phyloP scores from a whole-genome alignment of 2,113 vertebrate genomes.

The Cheirogaleus medius region DNA sequence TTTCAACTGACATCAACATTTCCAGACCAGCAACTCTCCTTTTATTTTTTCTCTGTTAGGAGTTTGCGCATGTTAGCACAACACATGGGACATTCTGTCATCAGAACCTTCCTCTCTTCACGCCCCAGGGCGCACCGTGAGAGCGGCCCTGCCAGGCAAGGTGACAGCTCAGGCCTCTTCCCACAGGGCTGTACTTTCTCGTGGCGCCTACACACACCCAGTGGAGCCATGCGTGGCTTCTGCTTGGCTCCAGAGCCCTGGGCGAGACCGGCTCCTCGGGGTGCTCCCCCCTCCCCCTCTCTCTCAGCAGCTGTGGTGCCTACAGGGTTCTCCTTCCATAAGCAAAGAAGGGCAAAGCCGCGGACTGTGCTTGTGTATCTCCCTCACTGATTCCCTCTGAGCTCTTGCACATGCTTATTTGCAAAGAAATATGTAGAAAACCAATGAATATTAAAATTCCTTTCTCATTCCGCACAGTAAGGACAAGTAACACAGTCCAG shows the following conservation, averaged over 20 bases:
- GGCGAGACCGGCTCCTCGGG: too few relatives aligned
- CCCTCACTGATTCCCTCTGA: background rate
- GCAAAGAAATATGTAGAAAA: constrained; percentile 14
- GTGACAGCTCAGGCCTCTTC: background rate
- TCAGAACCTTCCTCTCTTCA: background rate
- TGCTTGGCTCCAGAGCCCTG: background rate
- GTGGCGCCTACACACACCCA: accelerated
- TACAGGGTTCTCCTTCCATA: background rate
- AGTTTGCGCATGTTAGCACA: background rate
- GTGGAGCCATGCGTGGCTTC: background rate
- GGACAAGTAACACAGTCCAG: background rate
- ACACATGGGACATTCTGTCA: background rate
- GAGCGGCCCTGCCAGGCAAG: background rate
- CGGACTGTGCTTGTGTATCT: background rate
- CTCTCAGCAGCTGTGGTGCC: background rate
- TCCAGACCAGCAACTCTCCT: background rate
- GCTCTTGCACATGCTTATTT: background rate
- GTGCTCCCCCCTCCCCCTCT: background rate
- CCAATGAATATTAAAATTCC: background rate
- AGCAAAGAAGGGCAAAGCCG: background rate
- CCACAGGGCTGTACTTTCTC: background rate
- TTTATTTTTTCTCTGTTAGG: background rate
- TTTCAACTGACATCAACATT: background rate
- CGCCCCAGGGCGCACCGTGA: too few relatives aligned
- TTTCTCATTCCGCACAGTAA: background rate